These are phyloP conservation scores for Cremastobaeus sp. DNA, from an alignment of 2,888 invertebrate species.

Conservation along the genomic window DNA sequence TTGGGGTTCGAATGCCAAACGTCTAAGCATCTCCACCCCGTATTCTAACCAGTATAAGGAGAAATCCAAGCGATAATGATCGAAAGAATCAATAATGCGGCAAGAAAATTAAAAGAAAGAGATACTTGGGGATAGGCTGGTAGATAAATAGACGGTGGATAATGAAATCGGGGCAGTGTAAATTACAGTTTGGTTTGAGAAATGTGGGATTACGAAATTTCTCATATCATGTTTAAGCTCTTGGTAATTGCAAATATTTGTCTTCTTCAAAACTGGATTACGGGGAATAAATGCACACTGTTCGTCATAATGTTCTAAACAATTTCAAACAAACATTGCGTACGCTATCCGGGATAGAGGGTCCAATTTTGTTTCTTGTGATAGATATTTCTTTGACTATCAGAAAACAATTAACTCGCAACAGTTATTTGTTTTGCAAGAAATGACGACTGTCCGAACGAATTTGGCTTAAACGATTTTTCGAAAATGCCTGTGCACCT, in stretches of 20 bases:
- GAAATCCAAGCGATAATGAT: slow-evolving; percentile 57
- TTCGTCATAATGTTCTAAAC: too few species aligned
- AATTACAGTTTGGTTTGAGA: slow-evolving; percentile 14
- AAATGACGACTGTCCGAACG: too few species aligned
- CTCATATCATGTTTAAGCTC: not conserved
- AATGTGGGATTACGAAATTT: slow-evolving; percentile 7
- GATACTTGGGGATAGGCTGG: slow-evolving; percentile 10
- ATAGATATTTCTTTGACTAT: too few species aligned
- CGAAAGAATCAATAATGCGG: slow-evolving; percentile 65
- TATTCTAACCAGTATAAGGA: slow-evolving; percentile 47
- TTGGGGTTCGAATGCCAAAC: slow-evolving; percentile 71
- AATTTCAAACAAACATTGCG: too few species aligned
- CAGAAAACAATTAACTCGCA: too few species aligned
- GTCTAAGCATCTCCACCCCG: slow-evolving; percentile 66
- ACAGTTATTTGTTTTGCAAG: too few species aligned
- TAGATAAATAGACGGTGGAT: slow-evolving; percentile 25
- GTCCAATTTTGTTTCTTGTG: too few species aligned
- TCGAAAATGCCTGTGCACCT: too few species aligned
- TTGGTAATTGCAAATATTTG: not conserved
- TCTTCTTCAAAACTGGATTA: too few species aligned
- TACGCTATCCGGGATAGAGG: too few species aligned
- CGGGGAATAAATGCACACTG: too few species aligned
- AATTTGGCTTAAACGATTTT: too few species aligned
- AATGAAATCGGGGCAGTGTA: slow-evolving; percentile 29
- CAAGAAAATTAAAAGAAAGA: slow-evolving; percentile 49